Evolutionary conservation across 2,113 vertebrate genomes (phyloP), one percentile per base, ranked within the genome.

Genomic region (Platycercus adscitus): DNA sequence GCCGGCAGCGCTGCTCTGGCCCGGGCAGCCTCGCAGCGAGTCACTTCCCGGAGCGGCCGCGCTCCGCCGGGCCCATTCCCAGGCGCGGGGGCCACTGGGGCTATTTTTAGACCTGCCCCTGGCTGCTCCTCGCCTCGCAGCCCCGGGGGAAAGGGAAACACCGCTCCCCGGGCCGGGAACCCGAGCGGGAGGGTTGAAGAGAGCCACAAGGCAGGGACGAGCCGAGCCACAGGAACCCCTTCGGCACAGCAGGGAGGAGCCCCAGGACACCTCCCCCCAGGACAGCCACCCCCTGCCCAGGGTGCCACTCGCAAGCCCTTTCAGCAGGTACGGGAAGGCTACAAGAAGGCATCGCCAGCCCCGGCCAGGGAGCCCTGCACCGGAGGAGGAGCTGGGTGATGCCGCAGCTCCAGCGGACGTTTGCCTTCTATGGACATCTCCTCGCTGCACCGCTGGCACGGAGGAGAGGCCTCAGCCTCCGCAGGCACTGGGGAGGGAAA

Each of bases 341-440:
- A 3, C 2, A 0, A 20, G 14, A 11, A 25, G 28, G 14, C 1
- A 17, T 0, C 4, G 3, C 33, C 58, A 60, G 61, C 17, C 4
- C 3, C 0, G 3, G 46, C 10, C 44, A 16, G 44, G 49, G 31
- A 13, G 0, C 13, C 24, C 43, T 1, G 28, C 43, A 8, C 1
- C 2, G 3, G 70, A 72, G 81, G 65, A 77, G 87, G 89, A 85
- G 78, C 43, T 1, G 64, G 21, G n/a, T 8, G 1, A 11, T 0
- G 31, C 58, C 35, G 37, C 41, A 15, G 83, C 72, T 28, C 2
- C 6, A 1, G 47, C 41, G 61, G 69, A 47, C 3, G 0, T 46
- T 93, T 95, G 31, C 95, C 94, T 96, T 96, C 95, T 96, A 95
- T 91, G 93, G 92, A 33, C 69, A 96, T 94, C 72, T 73, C 10